Evolutionary conservation across 2,113 vertebrate species (phyloP).

Genomic region (Thunnus thynnus): DNA sequence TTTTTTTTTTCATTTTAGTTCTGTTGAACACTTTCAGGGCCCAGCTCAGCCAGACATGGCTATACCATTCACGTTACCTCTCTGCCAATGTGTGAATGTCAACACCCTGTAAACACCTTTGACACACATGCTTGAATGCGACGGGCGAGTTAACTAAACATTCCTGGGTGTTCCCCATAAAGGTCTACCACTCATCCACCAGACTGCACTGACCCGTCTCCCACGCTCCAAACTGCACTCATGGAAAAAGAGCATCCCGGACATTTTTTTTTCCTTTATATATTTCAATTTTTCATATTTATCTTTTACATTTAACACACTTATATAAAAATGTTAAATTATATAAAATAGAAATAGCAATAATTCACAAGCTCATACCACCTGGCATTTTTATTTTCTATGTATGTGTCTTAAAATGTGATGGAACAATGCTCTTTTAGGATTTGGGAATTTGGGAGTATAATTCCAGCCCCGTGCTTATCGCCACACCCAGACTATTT

Average conservation of each 20-base stretch:
- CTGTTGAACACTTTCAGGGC: conserved; percentile 16
- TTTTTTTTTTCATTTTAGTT: background rate
- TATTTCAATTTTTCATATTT: background rate
- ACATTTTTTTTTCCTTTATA: background rate
- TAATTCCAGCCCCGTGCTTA: conserved; percentile 77
- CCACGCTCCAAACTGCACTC: conserved; percentile 50
- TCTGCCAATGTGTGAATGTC: conserved; percentile 78
- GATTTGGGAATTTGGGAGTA: conserved; percentile 82
- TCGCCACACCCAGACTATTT: conserved; percentile 83
- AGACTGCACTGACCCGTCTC: conserved; percentile 69
- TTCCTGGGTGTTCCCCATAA: conserved; percentile 82
- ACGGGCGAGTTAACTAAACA: conserved; percentile 81
- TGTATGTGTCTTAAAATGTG: conserved; percentile 47
- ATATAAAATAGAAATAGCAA: background rate
- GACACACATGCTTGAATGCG: conserved; percentile 83
- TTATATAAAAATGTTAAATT: background rate
- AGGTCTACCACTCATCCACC: conserved; percentile 72
- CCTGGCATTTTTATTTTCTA: background rate
- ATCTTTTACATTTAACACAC: background rate
- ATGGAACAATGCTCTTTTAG: conserved; percentile 53
- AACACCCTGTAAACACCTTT: conserved; percentile 85
- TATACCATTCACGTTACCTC: conserved; percentile 55
- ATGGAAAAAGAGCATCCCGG: conserved; percentile 12
- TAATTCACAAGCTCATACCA: background rate
- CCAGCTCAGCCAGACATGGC: conserved; percentile 36